Conservation (phyloP, 2,888 invertebrate species). For the Rotaria magnacalcarata region DNA sequence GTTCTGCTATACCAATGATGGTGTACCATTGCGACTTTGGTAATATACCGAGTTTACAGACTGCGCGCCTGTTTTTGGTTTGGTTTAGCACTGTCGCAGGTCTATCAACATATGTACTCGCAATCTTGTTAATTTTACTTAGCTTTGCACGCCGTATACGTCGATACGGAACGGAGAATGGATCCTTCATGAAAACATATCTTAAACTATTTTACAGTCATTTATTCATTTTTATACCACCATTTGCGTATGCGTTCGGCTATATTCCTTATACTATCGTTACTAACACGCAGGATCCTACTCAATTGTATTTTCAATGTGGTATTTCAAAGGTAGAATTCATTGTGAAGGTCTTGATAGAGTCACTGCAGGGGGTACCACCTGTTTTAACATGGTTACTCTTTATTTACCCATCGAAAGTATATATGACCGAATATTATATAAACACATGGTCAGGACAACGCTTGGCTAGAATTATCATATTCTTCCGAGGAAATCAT, state of each 20-base stretch:
- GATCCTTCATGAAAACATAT: neutral
- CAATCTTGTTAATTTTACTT: neutral
- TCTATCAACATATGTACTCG: neutral
- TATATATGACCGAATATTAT: too few species aligned
- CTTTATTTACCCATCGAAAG: too few species aligned
- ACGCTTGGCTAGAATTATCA: too few species aligned
- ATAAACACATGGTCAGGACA: too few species aligned
- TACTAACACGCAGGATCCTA: too few species aligned
- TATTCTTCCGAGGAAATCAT: too few species aligned
- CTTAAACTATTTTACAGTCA: neutral
- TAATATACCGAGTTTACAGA: neutral
- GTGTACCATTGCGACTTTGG: neutral
- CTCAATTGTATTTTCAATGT: too few species aligned
- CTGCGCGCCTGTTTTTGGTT: neutral
- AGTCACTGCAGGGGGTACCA: too few species aligned
- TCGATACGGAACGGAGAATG: neutral
- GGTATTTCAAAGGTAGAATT: too few species aligned
- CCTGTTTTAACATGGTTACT: too few species aligned
- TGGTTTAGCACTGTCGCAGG: neutral
- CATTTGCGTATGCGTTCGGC: neutral
- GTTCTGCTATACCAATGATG: neutral
- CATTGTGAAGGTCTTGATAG: too few species aligned
- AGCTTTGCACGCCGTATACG: neutral
- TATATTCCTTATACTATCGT: neutral
- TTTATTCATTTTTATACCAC: constrained; percentile 1